Conservation (phyloP, 2,797 vertebrate genomes). For the Rhinichthys osculus region DNA sequence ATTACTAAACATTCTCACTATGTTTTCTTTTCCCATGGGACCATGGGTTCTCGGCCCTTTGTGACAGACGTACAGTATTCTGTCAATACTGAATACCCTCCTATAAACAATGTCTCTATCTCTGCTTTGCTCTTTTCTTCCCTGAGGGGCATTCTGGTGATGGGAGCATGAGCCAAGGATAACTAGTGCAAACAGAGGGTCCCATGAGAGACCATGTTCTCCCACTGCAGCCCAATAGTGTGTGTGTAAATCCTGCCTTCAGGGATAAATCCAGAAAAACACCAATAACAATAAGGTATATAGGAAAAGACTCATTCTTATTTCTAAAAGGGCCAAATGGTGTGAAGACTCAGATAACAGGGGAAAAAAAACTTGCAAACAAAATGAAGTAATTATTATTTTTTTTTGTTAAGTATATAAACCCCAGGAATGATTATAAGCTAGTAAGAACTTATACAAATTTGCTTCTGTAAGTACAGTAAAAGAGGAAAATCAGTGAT, state of each 20-base stretch:
- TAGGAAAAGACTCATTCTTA: background rate
- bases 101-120: conserved; percentile 7
- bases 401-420: background rate
- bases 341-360: conserved; percentile 4
- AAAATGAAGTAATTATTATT: background rate
- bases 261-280: conserved; percentile 4
- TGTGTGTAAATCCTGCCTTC: conserved; percentile 5
- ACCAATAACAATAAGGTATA: background rate
- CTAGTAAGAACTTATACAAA: background rate
- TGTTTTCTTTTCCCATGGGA: conserved; percentile 29
- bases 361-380: background rate
- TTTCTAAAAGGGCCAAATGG: background rate
- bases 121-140: background rate
- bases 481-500: background rate
- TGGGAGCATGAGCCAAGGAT: background rate
- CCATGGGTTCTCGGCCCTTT: conserved; percentile 13
- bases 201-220: background rate
- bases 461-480: background rate
- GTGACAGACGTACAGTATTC: conserved; percentile 11
- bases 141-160: conserved; percentile 3
- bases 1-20: background rate
- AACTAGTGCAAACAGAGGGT: conserved; percentile 24
- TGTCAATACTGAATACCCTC: conserved; percentile 29
- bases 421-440: background rate
- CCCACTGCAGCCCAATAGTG: background rate